phyloP scores from a whole-genome alignment of 2,888 invertebrate genomes.

The Nymphalis polychloros region DNA sequence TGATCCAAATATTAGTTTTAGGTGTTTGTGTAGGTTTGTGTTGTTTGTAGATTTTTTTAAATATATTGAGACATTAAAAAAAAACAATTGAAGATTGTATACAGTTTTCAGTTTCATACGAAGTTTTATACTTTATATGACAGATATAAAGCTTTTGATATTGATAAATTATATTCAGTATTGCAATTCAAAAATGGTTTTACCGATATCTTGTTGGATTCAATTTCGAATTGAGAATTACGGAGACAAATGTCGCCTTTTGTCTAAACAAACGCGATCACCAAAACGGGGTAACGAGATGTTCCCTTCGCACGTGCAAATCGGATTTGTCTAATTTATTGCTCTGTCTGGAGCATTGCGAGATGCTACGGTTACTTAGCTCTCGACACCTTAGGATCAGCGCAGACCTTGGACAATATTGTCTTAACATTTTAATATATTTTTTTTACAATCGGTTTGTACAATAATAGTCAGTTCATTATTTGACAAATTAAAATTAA shows the following conservation, averaged over 20 bases:
- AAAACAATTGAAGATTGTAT: too few species aligned
- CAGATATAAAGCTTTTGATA: background rate
- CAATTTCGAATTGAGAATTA: slow-evolving; percentile 46
- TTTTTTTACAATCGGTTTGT: too few species aligned
- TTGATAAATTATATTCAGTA: background rate
- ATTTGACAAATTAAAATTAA: too few species aligned
- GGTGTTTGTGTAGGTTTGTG: too few species aligned
- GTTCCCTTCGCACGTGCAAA: slow-evolving; percentile 71
- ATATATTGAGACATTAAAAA: too few species aligned
- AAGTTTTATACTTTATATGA: background rate
- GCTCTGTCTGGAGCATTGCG: slow-evolving; percentile 63
- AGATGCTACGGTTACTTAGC: slow-evolving; percentile 74
- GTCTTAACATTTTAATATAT: background rate
- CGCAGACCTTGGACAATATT: slow-evolving; percentile 20
- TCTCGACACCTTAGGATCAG: slow-evolving; percentile 58
- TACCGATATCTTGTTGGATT: slow-evolving; percentile 36
- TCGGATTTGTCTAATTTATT: slow-evolving; percentile 81
- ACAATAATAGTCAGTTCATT: too few species aligned
- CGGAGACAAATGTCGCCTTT: slow-evolving; percentile 53
- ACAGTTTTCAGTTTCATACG: too few species aligned
- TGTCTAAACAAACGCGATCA: slow-evolving; percentile 65
- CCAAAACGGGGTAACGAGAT: slow-evolving; percentile 58
- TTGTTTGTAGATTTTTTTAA: too few species aligned
- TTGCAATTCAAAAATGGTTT: background rate
- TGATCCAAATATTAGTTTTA: too few species aligned